phyloP scores from a whole-genome alignment of 1,140 invertebrate species.

The Mactra quadrangularis region DNA sequence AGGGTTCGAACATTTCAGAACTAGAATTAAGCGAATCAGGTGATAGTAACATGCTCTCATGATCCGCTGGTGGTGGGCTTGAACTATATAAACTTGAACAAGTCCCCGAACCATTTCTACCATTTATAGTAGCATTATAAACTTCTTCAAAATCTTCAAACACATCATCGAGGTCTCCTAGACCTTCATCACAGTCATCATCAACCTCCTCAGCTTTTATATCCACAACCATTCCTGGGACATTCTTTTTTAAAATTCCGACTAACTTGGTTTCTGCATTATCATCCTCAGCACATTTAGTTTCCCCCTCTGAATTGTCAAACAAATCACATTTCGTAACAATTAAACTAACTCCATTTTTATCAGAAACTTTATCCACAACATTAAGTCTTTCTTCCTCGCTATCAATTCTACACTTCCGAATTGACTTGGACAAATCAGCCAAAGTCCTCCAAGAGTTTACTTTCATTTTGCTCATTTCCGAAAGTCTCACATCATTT shows the following conservation, averaged over 20 bases:
- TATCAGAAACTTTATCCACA: not conserved
- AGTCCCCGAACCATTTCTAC: not conserved
- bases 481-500: too few relatives aligned
- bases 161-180: slow-evolving; percentile 56
- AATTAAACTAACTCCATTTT: not conserved
- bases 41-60: too few relatives aligned
- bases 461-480: slow-evolving; percentile 35
- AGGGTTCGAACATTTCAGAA: too few relatives aligned
- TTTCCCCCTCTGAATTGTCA: not conserved
- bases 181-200: slow-evolving; percentile 55
- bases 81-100: too few relatives aligned
- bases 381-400: not conserved
- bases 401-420: not conserved
- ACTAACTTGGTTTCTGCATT: slow-evolving; percentile 26
- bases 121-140: slow-evolving; percentile 36
- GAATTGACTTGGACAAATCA: slow-evolving; percentile 8
- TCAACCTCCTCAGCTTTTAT: slow-evolving; percentile 18
- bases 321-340: too few relatives aligned
- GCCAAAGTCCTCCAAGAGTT: slow-evolving; percentile 52
- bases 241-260: slow-evolving; percentile 35
- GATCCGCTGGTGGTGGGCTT: too few relatives aligned
- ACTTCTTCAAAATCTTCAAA: slow-evolving; percentile 63
- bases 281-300: not conserved
- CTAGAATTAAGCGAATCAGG: too few relatives aligned
- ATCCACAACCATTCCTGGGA: not conserved